phyloP scores from a whole-genome alignment of 2,113 vertebrate genomes.

The Lagopus leucura region DNA sequence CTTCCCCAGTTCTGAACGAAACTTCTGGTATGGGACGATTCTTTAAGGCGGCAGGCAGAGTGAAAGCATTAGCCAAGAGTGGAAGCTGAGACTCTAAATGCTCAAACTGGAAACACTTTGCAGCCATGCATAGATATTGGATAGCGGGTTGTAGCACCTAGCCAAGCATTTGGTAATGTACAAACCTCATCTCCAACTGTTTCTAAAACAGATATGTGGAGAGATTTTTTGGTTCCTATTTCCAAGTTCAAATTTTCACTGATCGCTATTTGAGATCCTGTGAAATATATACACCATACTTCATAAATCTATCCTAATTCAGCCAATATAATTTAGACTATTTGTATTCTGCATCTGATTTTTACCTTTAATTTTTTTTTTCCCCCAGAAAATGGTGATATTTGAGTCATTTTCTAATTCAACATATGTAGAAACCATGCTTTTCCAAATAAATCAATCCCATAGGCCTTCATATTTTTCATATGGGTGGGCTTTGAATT shows the following conservation, averaged over 20 bases:
- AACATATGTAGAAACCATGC: neutral
- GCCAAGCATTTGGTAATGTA: neutral
- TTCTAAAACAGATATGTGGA: neutral
- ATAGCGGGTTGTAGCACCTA: neutral
- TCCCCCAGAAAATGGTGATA: neutral
- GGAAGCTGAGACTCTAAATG: neutral
- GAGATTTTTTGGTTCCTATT: neutral
- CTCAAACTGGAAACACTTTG: neutral
- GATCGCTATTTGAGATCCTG: neutral
- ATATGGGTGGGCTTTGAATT: neutral
- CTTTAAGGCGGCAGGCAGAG: neutral
- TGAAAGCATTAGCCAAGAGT: neutral
- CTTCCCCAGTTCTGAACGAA: neutral
- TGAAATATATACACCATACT: neutral
- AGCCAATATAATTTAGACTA: neutral
- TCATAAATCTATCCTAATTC: neutral
- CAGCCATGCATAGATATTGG: neutral
- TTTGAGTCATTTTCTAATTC: neutral
- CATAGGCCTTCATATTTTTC: neutral
- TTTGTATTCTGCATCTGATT: neutral
- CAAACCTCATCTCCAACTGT: neutral
- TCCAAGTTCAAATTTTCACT: neutral
- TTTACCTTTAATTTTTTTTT: accelerated
- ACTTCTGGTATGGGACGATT: neutral
- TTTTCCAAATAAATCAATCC: neutral